These are phyloP conservation scores for Siphamia tubifer DNA, from an alignment of 2,113 vertebrate genomes.

Conservation along the genomic window DNA sequence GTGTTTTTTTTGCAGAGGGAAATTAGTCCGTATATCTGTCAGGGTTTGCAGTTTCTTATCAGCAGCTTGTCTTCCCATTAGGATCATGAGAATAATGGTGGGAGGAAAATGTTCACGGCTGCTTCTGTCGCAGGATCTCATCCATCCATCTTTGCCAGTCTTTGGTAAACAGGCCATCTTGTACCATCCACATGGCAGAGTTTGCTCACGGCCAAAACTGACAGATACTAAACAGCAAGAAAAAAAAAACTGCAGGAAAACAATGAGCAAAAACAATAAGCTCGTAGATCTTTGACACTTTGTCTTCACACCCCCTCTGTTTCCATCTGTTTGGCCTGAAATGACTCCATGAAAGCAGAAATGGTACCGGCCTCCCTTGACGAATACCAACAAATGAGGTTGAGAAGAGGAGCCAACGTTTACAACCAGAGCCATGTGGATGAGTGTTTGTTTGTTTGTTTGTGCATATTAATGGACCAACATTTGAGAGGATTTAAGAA, in stretches of 20 bases:
- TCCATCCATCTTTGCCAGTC: constrained; percentile 33
- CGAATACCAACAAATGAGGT: no score
- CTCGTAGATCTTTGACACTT: constrained; percentile 30
- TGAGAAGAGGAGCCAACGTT: no score
- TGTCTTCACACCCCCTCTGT: constrained; percentile 1
- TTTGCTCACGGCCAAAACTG: constrained; percentile 25
- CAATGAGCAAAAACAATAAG: constrained; percentile 39
- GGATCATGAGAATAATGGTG: neutral
- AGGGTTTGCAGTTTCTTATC: neutral
- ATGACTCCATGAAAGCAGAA: neutral
- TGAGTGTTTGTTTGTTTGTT: no score
- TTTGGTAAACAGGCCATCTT: constrained; percentile 37
- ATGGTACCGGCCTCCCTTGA: no score
- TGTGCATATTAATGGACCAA: no score
- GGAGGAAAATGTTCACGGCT: neutral
- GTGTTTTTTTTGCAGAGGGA: neutral
- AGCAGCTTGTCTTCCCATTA: neutral
- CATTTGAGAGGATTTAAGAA: no score
- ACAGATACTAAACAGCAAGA: constrained; percentile 33
- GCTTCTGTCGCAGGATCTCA: constrained; percentile 29
- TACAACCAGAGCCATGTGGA: no score
- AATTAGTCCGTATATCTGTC: neutral
- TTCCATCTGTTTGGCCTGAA: constrained; percentile 29
- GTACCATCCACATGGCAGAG: constrained; percentile 42
- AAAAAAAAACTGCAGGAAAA: constrained; percentile 20